Base-by-base conservation (phyloP, 64 coral and sea anemone genomes). In the Dendrophyllia cribrosa region DNA sequence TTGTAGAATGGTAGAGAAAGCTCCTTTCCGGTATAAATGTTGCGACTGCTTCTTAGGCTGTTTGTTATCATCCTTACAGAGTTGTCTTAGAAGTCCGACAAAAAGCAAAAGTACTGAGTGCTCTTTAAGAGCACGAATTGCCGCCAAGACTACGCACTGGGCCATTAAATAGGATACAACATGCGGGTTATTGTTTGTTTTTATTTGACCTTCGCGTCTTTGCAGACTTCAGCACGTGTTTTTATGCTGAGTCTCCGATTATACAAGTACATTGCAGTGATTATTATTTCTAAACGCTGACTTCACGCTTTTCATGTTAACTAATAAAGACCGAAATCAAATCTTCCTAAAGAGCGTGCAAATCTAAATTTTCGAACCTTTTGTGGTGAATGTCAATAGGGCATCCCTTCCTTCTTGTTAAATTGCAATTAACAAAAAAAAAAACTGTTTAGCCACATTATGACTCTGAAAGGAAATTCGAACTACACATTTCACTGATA, bases 121-220 rank as follows among this genome's bases (percentile, higher is more conserved):
- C 34, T 34, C 34, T 34, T 34, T 34, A 0, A 34, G 34, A 34
- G 34, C 34, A 34, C 34, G 34, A 34, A 34, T 34, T 34, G 34
- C 34, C 34, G 34, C 34, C 34, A 34, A 34, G 34, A 34, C 34
- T 34, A 34, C 34, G 34, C 34, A 34, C 70, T 11, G 9, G 70
- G 14, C 11, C 55, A 13, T 7, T 58, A 44, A 13, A 14, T 2
- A 34, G 25, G 45, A 25, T 25, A 70, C 7, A 58, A 58, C 7
- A 9, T 58, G 13, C 55, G 25, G 70, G 26, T 72, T 34, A 82
- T 44, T 21, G 78, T 82, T 82, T 82, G 24, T 60, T 48, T 82
- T 82, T 9, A 15, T 80, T 80, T 80, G 53, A 23, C 60, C 6
- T 64, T 45, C 26, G 34, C 75, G 45, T n/a, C 13, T 19, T 77